These are phyloP conservation scores for Mastacembelus armatus DNA, from an alignment of 2,797 vertebrate species.

Conservation along the genomic window DNA sequence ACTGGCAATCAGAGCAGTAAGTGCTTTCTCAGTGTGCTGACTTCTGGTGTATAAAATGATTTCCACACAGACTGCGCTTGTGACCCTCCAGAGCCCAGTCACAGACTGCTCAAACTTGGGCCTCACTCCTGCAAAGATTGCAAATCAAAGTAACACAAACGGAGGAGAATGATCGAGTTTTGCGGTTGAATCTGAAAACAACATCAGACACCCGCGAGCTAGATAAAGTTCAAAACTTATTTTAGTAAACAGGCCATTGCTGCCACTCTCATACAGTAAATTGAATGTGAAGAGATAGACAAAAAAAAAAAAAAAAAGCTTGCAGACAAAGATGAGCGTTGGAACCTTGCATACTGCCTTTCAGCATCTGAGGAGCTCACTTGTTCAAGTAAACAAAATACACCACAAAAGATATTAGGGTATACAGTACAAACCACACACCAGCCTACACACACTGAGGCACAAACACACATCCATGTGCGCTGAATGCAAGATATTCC, in stretches of 20 bases:
- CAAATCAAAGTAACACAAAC: constrained; percentile 22
- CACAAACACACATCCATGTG: constrained; percentile 45
- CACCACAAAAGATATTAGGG: constrained; percentile 55
- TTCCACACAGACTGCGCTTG: constrained; percentile 9
- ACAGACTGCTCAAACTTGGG: neutral
- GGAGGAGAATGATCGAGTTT: neutral
- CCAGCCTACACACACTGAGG: constrained; percentile 38
- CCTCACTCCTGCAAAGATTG: constrained; percentile 1
- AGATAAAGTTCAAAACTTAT: constrained; percentile 33
- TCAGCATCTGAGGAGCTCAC: constrained; percentile 50
- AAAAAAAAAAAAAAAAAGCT: constrained; percentile 15
- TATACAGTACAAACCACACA: constrained; percentile 57
- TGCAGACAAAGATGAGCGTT: constrained; percentile 40
- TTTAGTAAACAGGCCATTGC: constrained; percentile 45
- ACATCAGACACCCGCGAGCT: constrained; percentile 22
- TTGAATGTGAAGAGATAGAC: constrained; percentile 39
- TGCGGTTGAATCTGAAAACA: constrained; percentile 3
- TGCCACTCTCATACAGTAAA: constrained; percentile 31
- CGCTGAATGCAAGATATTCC: constrained; percentile 64
- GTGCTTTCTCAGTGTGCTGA: neutral
- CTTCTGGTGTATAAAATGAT: neutral
- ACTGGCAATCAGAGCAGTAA: neutral
- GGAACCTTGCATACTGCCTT: constrained; percentile 43
- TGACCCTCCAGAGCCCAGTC: constrained; percentile 1
- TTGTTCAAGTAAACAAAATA: constrained; percentile 66